Evolutionary conservation across 2,113 vertebrate genomes (phyloP), one percentile per base, ranked within the genome.

Genomic region (Gopherus evgoodei): DNA sequence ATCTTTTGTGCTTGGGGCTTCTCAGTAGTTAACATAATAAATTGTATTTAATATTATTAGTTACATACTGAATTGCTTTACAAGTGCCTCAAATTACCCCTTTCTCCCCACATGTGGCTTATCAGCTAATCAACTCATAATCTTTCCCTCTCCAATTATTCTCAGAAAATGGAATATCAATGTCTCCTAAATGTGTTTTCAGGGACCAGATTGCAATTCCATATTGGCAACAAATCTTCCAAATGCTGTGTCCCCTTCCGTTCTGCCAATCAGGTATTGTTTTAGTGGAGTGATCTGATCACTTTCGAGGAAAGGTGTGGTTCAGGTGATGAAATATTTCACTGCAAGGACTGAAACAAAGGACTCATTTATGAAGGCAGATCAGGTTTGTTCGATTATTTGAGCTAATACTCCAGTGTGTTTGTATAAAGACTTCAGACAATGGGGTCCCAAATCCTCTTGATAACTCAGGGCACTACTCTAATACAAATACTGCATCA

Each of bases 291-390:
- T 49, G n/a, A 94, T 93, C 6, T 8, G 24, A 72, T 84, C 78
- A 35, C 38, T 49, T 27, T 78, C n/a, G 84, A 94, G 11, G 31
- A 69, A n/a, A 69, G 11, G 14, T 69, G 62, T 69, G 7, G 25
- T 91, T 87, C 57, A 65, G n/a, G n/a, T 87, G 87, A 65, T 89
- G 81, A 65, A 81, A 21, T 91, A 91, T 88, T 96, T 91, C 29
- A 79, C 31, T 87, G 4, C 4, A 90, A 24, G 83, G 4, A 35
- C 29, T 90, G 81, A 88, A 95, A 72, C 14, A 38, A 83, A 65
- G 35, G 86, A 88, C 62, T 12, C 81, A 29, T 57, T 42, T 83
- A 76, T 35, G 35, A 10, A 11, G 52, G 12, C 59, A 91, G 94
- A 75, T 83, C 13, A 88, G 56, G 4, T 90, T 21, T 1, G 82